Evolutionary conservation across 2,888 invertebrate species (phyloP), one percentile per base, ranked within the genome.

Genomic region (Ophioninae sp.): DNA sequence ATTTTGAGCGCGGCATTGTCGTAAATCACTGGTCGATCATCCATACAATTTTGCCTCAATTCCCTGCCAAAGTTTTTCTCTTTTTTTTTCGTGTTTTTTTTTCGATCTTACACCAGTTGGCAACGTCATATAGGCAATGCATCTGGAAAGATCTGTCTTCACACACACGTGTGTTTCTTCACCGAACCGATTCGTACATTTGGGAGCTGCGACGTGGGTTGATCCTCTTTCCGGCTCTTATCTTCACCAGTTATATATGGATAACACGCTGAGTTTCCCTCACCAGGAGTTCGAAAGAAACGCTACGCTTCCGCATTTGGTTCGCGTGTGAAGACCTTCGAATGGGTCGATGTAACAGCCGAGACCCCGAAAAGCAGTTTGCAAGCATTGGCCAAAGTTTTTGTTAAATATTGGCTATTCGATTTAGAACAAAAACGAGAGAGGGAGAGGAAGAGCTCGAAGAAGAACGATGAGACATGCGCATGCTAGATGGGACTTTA

Each of bases 11-110:
- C 64, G 68, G 76, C 83, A 77, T 69, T 80, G 83, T 87, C 81
- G 86, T 89, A 89, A 89, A 89, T 88, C 89, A 88, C 88, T 85
- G 86, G 77, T 79, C 87, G 87, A 89, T 89, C 89, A 87, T 86
- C 89, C 89, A 87, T 82, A 85, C 88, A 89, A 89, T 89, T 88
- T 82, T 85, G 67, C 85, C 71, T 51, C 83, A 85, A 87, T 85
- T 77, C 80, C 81, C 83, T 87, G 86, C 86, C 85, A 87, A 86
- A 84, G 83, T 84, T 82, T 78, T 82, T 82, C 81, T 72, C 80
- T 78, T 82, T 82, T 79, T 72, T 79, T 75, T 79, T 77, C 64
- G 22, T 20, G 37, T 39, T 61, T 63, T 37, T 76, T 51, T 17
- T 10, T 51, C 13, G 51, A 51, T 17, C 13, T 51, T 5, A 51